phyloP scores from a whole-genome alignment of 2,113 vertebrate species.

The Pholis gunnellus region DNA sequence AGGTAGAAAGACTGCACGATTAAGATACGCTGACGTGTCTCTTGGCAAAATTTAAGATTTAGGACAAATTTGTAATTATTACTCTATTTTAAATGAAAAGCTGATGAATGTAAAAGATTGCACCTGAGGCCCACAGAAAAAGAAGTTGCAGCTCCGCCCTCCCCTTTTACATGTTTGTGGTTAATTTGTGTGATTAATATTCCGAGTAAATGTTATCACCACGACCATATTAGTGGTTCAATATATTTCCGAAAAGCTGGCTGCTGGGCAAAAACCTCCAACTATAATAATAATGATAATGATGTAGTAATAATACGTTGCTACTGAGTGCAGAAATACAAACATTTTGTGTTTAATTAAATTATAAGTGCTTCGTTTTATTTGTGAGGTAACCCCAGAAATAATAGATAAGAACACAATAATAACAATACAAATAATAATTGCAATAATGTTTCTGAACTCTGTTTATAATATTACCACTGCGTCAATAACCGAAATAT shows the following conservation, averaged over 20 bases:
- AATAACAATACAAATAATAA: not conserved
- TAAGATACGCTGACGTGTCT: not conserved
- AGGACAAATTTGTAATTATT: not conserved
- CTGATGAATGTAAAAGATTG: not conserved
- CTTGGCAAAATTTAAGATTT: not conserved
- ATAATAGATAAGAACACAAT: not conserved
- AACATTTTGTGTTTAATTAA: not conserved
- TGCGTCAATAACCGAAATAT: not conserved
- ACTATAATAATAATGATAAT: not conserved
- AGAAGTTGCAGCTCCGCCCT: not conserved
- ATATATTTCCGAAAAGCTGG: not conserved
- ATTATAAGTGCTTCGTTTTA: not conserved
- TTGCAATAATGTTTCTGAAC: not conserved
- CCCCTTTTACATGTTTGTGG: not conserved
- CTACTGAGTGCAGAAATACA: not conserved
- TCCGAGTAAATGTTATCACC: not conserved
- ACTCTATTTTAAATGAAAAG: not conserved
- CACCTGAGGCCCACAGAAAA: not conserved
- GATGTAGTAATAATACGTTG: constrained; percentile 7
- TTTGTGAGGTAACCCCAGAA: not conserved
- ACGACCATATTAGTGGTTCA: not conserved
- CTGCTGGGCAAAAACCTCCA: not conserved
- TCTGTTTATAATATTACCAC: not conserved
- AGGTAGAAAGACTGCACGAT: too few relatives aligned
- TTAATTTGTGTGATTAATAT: not conserved